These are phyloP conservation scores for Drosophila elegans DNA, from an alignment of 1,140 invertebrate genomes.

Conservation along the genomic window DNA sequence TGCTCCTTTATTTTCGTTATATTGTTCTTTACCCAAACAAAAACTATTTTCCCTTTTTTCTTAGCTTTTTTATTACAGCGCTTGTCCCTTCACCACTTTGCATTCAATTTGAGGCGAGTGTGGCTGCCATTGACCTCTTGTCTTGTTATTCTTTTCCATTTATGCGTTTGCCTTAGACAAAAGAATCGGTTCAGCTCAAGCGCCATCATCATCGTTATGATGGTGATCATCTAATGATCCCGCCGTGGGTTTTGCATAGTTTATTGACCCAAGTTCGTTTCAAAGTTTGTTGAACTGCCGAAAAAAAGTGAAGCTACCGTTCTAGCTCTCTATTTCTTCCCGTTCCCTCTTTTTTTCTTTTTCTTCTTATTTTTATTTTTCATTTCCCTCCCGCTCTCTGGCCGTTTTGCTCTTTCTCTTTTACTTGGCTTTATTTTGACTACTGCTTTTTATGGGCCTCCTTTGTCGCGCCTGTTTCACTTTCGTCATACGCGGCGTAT, in stretches of 20 bases:
- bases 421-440: conserved; percentile 29
- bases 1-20: background rate
- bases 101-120: conserved; percentile 42
- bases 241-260: conserved; percentile 56
- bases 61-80: conserved; percentile 32
- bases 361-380: conserved; percentile 22
- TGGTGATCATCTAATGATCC: conserved; percentile 48
- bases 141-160: conserved; percentile 33
- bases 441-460: conserved; percentile 43
- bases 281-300: conserved; percentile 75
- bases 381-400: conserved; percentile 40
- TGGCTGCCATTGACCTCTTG: conserved; percentile 68
- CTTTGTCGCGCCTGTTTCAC: conserved; percentile 59
- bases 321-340: conserved; percentile 61
- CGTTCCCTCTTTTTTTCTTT: conserved; percentile 26
- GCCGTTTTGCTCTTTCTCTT: conserved; percentile 31
- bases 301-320: conserved; percentile 75
- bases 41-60: conserved; percentile 3
- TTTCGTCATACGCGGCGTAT: conserved; percentile 75
- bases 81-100: conserved; percentile 32
- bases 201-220: conserved; percentile 37
- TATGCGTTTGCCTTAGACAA: conserved; percentile 65
- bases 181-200: conserved; percentile 52
- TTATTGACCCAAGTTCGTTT: conserved; percentile 72
- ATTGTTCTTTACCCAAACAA: conserved; percentile 2